Base-by-base conservation (phyloP, 2,113 vertebrate genomes). In the Phyllostomus hastatus region DNA sequence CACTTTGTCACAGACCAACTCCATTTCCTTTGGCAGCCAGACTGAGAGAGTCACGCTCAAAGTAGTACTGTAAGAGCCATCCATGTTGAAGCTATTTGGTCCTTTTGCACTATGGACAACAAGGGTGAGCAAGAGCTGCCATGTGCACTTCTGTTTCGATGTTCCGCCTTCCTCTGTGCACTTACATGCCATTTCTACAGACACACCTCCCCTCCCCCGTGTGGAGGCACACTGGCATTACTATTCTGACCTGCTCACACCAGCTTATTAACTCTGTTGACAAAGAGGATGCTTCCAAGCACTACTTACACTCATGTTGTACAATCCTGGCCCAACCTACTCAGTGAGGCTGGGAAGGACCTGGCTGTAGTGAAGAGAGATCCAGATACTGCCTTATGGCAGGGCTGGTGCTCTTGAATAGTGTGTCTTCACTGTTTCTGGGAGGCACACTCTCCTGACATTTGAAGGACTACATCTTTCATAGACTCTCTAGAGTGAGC, bases 181-280 rank as follows among this genome's bases (percentile, higher is more conserved):
- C 3, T 35, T 15, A 38, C 26, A 26, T 7, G 41, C 28, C 54
- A 6, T 7, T 1, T 11, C 31, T 35, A 31, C 26, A n/a, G 1
- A 19, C 0, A 0, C 16, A 4, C 31, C 7, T 19, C 66, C 7
- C 1, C 0, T 54, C 6, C 6, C 10, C 35, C 1, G 0, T 4
- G 5, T 16, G n/a, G 28, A 24, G 10, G 50, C 66, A 67, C 59
- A 7, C 26, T 17, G 9, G 43, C 19, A 31, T 12, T 24, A 20
- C 82, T 11, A 4, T 28, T 43, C 20, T 8, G 38, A 33, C 19
- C 5, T 54, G 1, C 88, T n/a, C 19, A 22, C 41, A 26, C 35
- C 26, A 75, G 78, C n/a, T 35, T 22, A 15, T 35, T 7, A 33
- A 43, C 59, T 10, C 15, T 16, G 35, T 0, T 57, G 46, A 31